A percentile compares a stretch with the other conserved stretches of the same genome.
Evolutionary conservation across 2,113 vertebrate species (phyloP).

Genomic region (Malaclemys terrapin): DNA sequence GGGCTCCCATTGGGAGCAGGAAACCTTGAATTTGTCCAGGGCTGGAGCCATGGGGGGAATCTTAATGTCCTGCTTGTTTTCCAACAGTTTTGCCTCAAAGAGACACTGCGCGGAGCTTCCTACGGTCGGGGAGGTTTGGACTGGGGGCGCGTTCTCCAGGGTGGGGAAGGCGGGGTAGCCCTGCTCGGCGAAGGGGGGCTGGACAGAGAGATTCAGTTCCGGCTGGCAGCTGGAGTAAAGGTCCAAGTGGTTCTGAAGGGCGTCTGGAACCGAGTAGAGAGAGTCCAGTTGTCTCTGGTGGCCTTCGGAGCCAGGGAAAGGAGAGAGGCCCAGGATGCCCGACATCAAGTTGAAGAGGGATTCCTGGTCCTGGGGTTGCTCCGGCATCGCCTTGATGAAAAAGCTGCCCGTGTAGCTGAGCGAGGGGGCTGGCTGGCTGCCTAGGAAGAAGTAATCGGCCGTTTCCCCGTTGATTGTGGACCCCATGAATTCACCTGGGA

Average conservation of each 20-base stretch:
- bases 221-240: constrained; percentile 79
- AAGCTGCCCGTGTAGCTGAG: constrained; percentile 97
- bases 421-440: constrained; percentile 87
- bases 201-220: constrained; percentile 78
- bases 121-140: constrained; percentile 75
- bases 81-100: constrained; percentile 82
- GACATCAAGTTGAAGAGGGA: constrained; percentile 98
- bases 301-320: constrained; percentile 86
- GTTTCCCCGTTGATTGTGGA: constrained; percentile 84
- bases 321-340: constrained; percentile 94
- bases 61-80: constrained; percentile 87
- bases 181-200: constrained; percentile 77
- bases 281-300: constrained; percentile 81
- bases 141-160: constrained; percentile 76
- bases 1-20: constrained; percentile 90
- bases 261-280: constrained; percentile 75
- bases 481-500: constrained; percentile 86
- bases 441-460: constrained; percentile 87
- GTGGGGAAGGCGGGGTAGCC: constrained; percentile 78
- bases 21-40: constrained; percentile 87
- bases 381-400: constrained; percentile 94
- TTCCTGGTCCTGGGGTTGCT: constrained; percentile 93
- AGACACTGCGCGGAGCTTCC: constrained; percentile 79
- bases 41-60: constrained; percentile 81
- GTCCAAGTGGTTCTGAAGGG: constrained; percentile 79